Base-by-base conservation (phyloP, 2,797 vertebrate genomes). In the Ispidina picta region DNA sequence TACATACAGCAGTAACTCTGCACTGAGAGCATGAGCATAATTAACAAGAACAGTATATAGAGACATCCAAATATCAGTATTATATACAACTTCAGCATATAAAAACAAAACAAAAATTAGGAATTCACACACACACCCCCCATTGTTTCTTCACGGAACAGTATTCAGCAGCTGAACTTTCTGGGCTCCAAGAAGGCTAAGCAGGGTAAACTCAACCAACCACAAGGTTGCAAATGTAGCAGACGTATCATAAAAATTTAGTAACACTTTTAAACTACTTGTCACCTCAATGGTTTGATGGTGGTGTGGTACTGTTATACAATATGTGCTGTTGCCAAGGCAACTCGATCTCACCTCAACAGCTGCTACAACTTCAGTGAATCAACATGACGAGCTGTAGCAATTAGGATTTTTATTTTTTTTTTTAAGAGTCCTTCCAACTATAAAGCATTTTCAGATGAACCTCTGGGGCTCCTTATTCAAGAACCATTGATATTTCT, bases 231-330 rank as follows among this genome's bases (percentile, higher is more conserved):
- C 92, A 94, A 95, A 92, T 8, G 43, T 62, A 93, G 94, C 93
- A 96, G 92, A 94, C 63, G 11, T 84, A 94, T 62, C 82, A 86
- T 97, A 94, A 97, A 95, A 96, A 85, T 92, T 92, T 83, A 95
- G 84, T 83, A 91, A 93, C 4, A 72, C 92, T 97, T 96, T 91
- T 95, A 96, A 96, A 96, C 83, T 90, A 63, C 89, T 90, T 96
- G 92, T 95, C 95, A 97, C 96, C 94, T 97, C 95, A 5, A 4
- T 12, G 72, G 85, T 94, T 94, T 92, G 95, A 93, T 82, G 89
- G 94, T 82, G 84, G 74, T 90, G 87, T 71, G 54, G 93, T 91
- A 59, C 92, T 88, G 93, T 86, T 92, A 92, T 80, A 96, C 90
- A 95, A 92, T 93, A 92, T 96, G 95, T 96, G 93, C 85, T 86